Conservation (phyloP, 2,888 invertebrate genomes). For the Monochamus alternatus region DNA sequence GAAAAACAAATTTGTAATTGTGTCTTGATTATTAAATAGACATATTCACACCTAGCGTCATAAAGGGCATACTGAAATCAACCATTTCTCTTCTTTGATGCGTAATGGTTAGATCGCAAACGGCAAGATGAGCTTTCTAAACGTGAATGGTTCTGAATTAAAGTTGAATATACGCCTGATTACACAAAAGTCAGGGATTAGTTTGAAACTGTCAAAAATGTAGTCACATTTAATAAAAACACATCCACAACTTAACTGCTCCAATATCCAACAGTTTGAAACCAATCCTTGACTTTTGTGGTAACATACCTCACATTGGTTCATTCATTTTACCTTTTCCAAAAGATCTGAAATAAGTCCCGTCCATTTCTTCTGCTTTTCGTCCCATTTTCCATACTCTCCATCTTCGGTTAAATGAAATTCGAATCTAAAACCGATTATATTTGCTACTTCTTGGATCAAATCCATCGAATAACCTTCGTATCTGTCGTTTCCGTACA, state of each 20-base stretch:
- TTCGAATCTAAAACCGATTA: constrained; percentile 59
- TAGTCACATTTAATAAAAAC: no score
- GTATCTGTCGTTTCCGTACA: constrained; percentile 83
- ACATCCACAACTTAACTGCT: no score
- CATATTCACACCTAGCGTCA: constrained; percentile 81
- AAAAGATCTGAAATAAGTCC: constrained; percentile 84
- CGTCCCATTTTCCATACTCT: constrained; percentile 80
- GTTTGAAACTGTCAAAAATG: no score
- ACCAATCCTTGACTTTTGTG: no score
- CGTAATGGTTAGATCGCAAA: constrained; percentile 97
- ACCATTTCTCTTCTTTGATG: constrained; percentile 89
- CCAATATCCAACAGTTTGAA: no score
- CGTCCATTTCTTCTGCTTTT: constrained; percentile 83
- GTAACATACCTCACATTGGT: no score
- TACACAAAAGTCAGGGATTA: no score
- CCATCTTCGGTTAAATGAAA: constrained; percentile 81
- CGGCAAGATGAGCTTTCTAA: constrained; percentile 94
- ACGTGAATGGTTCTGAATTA: not conserved
- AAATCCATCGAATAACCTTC: constrained; percentile 95
- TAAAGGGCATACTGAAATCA: constrained; percentile 98
- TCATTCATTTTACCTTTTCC: constrained; percentile 75
- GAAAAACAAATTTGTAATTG: no score
- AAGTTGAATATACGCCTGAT: no score
- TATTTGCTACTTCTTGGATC: constrained; percentile 71
- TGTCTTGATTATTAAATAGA: no score